Conservation (phyloP, 2,797 vertebrate genomes). For the Silurus aristotelis region DNA sequence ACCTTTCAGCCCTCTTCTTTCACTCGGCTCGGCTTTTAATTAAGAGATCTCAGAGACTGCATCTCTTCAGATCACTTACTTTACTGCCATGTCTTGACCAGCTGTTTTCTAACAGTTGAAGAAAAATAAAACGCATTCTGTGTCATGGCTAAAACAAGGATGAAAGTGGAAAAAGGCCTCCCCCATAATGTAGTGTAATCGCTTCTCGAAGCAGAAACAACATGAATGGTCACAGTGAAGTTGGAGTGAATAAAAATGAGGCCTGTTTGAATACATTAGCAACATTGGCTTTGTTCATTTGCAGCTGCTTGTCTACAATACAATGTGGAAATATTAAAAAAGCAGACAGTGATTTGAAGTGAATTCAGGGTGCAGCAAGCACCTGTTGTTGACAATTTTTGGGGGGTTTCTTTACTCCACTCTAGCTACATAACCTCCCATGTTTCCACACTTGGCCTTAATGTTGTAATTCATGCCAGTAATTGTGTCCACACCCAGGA, state of each 20-base stretch:
- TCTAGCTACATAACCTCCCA: not conserved
- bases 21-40: slow-evolving; percentile 39
- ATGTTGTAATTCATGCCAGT: too few species aligned
- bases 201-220: not conserved
- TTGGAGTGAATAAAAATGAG: not conserved
- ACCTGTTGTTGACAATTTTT: not conserved
- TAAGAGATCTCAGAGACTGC: slow-evolving; percentile 29
- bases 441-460: not conserved
- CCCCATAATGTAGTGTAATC: not conserved
- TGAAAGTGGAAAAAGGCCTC: not conserved
- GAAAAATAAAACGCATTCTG: not conserved
- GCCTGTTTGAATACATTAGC: not conserved
- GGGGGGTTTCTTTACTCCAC: not conserved
- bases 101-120: not conserved
- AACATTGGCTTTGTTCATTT: not conserved
- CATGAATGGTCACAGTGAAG: not conserved
- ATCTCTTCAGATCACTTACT: slow-evolving; percentile 4
- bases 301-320: slow-evolving; percentile 1
- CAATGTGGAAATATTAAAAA: not conserved
- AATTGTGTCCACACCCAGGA: not conserved
- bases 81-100: slow-evolving; percentile 21
- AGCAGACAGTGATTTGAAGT: not conserved
- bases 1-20: not conserved
- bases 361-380: not conserved
- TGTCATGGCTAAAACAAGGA: not conserved